Evolutionary conservation across 2,797 vertebrate species (phyloP), one percentile per base, ranked within the genome.

Genomic region (Odontamblyopus rebecca): DNA sequence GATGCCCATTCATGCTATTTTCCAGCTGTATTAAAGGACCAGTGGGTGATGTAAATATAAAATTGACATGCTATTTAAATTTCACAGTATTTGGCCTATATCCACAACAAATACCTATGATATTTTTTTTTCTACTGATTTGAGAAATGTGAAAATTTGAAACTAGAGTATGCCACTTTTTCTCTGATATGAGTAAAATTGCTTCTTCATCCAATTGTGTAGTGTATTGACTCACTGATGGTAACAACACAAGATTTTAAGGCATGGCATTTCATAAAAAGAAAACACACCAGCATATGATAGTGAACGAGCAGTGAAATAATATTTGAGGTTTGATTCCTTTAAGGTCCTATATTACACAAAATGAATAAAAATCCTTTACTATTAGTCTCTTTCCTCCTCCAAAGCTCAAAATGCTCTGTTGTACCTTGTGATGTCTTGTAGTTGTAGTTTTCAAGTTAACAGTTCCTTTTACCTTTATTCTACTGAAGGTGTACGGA

Each of bases 1-100:
- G 23, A 80, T 81, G 76, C 83, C 86, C 79, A 76, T 71, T 82
- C 77, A 82, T 66, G 83, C 89, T 88, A 88, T 88, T 79, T 53
- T 76, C 53, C 69, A 82, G 67, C 66, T 78, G 41, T 79, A 80
- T 76, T 83, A 80, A 74, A 82, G 76, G 48, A 70, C 68, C 74
- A 68, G 53, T 70, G 77, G 71, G 72, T 72, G 73, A 77, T 76
- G 77, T 85, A 83, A 84, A 74, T 76, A 54, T 53, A 48, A 41
- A 65, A 65, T 29, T 4, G 53, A 32, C 48, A n/a, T 29, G 9
- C 27, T 19, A 30, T 54, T 32, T 53, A 53, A 12, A 32, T 53
- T 67, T 27, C 23, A 62, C 61, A 27, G 41, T 23, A 48, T 53
- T 67, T 67, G 48, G 65, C 27, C 8, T 53, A 30, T 7, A 53